Conservation (phyloP, 2,113 vertebrate species). For the Pelodiscus sinensis region DNA sequence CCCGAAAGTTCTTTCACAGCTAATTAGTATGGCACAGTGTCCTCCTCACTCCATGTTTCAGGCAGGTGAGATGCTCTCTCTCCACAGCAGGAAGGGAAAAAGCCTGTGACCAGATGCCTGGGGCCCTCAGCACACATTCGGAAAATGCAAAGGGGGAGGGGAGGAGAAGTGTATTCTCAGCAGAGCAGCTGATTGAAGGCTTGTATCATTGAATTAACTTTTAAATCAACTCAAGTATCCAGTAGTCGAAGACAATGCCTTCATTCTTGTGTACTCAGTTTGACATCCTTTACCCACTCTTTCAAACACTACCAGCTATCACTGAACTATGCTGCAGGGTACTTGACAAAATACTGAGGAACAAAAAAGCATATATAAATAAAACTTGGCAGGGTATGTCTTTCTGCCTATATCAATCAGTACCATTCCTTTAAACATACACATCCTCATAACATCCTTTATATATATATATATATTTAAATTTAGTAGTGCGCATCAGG, state of each 20-base stretch:
- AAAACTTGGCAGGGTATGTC: slow-evolving; percentile 38
- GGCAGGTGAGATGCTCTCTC: slow-evolving; percentile 40
- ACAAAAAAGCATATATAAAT: slow-evolving; percentile 41
- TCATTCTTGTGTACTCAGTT: slow-evolving; percentile 49
- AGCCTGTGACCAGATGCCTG: slow-evolving; percentile 37
- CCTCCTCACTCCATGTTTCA: slow-evolving; percentile 17
- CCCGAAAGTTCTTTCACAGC: slow-evolving; percentile 24
- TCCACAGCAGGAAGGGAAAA: slow-evolving; percentile 3
- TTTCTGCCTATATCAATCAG: slow-evolving; percentile 51
- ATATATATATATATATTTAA: not conserved
- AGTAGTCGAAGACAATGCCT: slow-evolving; percentile 37
- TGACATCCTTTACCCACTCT: slow-evolving; percentile 67
- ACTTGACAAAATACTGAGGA: slow-evolving; percentile 60
- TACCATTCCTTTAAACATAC: not conserved
- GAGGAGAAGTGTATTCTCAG: slow-evolving; percentile 43
- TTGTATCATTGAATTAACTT: slow-evolving; percentile 75
- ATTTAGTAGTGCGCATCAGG: not conserved
- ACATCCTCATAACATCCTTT: slow-evolving; percentile 38
- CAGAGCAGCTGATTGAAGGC: slow-evolving; percentile 62
- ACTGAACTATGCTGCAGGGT: slow-evolving; percentile 63
- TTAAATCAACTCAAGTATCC: slow-evolving; percentile 61
- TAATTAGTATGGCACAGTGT: slow-evolving; percentile 46
- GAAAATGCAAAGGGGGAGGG: slow-evolving; percentile 38
- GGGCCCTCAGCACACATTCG: slow-evolving; percentile 4
- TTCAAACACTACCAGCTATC: slow-evolving; percentile 64